Conservation (phyloP, 2,113 vertebrate genomes). For the Nibea coibor region DNA sequence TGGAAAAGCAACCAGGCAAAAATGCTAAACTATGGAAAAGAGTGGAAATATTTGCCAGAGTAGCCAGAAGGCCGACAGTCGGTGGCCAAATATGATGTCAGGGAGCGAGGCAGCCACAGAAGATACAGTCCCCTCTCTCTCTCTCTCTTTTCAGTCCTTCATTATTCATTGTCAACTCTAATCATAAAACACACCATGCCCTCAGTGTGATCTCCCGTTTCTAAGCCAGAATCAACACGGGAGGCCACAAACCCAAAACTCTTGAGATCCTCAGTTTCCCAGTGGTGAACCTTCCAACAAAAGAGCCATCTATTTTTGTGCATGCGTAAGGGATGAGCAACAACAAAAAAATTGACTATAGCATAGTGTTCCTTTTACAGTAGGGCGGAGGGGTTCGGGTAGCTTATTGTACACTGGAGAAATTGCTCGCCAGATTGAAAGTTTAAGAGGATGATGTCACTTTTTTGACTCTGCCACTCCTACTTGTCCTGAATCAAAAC, state of each 20-base stretch:
- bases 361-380: slow-evolving; percentile 55
- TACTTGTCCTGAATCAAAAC: slow-evolving; percentile 28
- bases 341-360: slow-evolving; percentile 52
- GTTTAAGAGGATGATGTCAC: slow-evolving; percentile 72
- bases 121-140: slow-evolving; percentile 39
- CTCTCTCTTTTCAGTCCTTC: slow-evolving; percentile 6
- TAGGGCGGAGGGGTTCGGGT: slow-evolving; percentile 20
- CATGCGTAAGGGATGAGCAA: slow-evolving; percentile 42
- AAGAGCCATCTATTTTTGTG: slow-evolving; percentile 37
- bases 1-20: slow-evolving; percentile 70
- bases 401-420: slow-evolving; percentile 14
- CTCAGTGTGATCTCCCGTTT: slow-evolving; percentile 33
- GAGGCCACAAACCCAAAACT: slow-evolving; percentile 49
- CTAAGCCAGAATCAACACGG: slow-evolving; percentile 53
- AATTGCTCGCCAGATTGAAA: slow-evolving; percentile 69
- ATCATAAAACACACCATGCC: slow-evolving; percentile 46
- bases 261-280: slow-evolving; percentile 42
- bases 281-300: slow-evolving; percentile 47
- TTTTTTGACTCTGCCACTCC: slow-evolving; percentile 19
- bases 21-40: slow-evolving; percentile 75
- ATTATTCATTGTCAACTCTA: slow-evolving; percentile 49
- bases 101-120: slow-evolving; percentile 50
- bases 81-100: slow-evolving; percentile 79
- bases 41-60: slow-evolving; percentile 72
- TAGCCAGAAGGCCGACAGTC: slow-evolving; percentile 55